Evolutionary conservation across 2,797 vertebrate genomes (phyloP), one percentile per base, ranked within the genome.

Genomic region (Enteromius thamalakanensis): DNA sequence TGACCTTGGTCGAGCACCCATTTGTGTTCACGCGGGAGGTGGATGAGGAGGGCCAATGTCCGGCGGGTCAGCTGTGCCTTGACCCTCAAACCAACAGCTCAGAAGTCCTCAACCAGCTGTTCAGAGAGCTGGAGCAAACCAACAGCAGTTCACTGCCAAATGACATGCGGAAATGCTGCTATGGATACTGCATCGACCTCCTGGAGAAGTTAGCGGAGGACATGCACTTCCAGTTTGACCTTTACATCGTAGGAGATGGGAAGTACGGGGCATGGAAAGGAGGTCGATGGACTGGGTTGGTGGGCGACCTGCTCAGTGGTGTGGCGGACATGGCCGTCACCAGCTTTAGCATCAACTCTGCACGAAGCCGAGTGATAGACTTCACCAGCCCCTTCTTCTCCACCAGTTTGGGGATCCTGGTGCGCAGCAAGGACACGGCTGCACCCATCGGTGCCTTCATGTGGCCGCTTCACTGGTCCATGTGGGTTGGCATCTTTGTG

Each of bases 381-480:
- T 99, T 99, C 94, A 99, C 97, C 88, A 98, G 96, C 79, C 97
- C 97, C 75, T 99, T 99, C 92, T 98, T 98, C 93, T 98, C 98
- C 92, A 99, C 97, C 92, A 99, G 97, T 93, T 90, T 99, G 90
- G 96, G 97, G 90, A 98, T 99, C 93, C 90, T 98, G 92, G 98
- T 98, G 86, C 95, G 97, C 3, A 95, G 96, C 17, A 93, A 91
- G 42, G 97, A 99, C 92, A 96, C 96, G 0, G 97, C 96, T 0
- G 96, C 97, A 0, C 97, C 97, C 62, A 96, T 98, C 0, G 96
- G 97, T 0, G 97, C 97, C 82, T 99, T 99, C 92, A 97, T 96
- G 97, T 97, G 97, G 97, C 97, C 97, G 0, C 92, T 99, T 80
- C 98, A 98, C 91, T 99, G 98, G 98, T 96, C 97, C 89, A 97